Evolutionary conservation across 1,140 invertebrate genomes (phyloP).

Genomic region (Sitophilus oryzae): DNA sequence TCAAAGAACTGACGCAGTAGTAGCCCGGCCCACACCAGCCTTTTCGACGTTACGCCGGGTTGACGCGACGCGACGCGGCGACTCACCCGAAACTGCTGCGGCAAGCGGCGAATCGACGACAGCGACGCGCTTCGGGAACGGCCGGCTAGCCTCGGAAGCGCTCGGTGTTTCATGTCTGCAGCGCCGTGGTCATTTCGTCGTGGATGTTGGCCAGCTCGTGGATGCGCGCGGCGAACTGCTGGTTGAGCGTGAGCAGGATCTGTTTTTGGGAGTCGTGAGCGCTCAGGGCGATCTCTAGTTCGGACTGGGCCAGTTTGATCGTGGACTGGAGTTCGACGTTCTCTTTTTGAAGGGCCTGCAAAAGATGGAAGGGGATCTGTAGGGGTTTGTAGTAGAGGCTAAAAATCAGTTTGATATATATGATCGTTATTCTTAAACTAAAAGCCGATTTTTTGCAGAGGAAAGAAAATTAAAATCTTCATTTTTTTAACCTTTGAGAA

Average conservation of each 20-base stretch:
- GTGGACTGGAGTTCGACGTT: slow-evolving; percentile 67
- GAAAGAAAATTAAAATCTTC: too few relatives aligned
- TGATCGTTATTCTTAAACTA: too few relatives aligned
- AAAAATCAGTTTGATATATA: not conserved
- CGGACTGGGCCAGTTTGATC: slow-evolving; percentile 70
- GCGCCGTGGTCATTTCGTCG: slow-evolving; percentile 71
- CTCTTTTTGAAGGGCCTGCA: slow-evolving; percentile 62
- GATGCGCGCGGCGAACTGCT: slow-evolving; percentile 74
- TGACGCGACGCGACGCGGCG: too few relatives aligned
- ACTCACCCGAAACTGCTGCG: too few relatives aligned
- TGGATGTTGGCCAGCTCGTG: slow-evolving; percentile 81
- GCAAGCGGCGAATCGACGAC: too few relatives aligned
- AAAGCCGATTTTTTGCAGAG: too few relatives aligned
- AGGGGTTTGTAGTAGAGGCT: not conserved
- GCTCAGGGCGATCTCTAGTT: slow-evolving; percentile 73
- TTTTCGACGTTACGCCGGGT: not conserved
- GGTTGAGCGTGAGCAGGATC: slow-evolving; percentile 78
- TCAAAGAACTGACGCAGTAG: not conserved
- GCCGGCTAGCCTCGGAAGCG: not conserved
- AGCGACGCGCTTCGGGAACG: not conserved
- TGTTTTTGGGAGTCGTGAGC: slow-evolving; percentile 79
- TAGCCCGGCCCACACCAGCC: not conserved
- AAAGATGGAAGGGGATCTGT: not conserved
- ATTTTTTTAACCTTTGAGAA: too few relatives aligned
- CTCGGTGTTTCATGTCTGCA: slow-evolving; percentile 61